A percentile compares a stretch with the other conserved stretches of the same genome.
Conservation (phyloP, 2,797 vertebrate species). For the Balearica regulorum region DNA sequence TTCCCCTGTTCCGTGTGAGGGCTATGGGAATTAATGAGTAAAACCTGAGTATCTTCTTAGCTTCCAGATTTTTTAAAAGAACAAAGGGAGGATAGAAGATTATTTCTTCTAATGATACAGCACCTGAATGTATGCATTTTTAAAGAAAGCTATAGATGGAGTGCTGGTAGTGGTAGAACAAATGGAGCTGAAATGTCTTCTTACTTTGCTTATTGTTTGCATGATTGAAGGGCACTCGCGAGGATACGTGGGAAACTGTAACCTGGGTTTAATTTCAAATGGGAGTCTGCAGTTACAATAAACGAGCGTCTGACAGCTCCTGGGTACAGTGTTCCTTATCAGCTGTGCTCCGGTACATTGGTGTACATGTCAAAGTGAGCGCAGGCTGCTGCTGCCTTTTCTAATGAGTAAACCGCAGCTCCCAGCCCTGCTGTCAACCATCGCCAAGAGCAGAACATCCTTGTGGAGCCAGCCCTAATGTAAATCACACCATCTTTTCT, state of each 20-base stretch:
- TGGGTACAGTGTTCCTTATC: rapidly evolving
- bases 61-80: background rate
- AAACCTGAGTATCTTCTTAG: background rate
- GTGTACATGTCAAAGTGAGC: background rate
- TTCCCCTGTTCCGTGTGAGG: background rate
- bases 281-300: background rate
- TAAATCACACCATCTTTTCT: background rate
- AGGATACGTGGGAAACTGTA: background rate
- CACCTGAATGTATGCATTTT: background rate
- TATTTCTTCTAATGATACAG: background rate
- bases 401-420: background rate
- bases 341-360: background rate
- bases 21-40: background rate
- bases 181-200: background rate
- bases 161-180: background rate
- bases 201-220: background rate
- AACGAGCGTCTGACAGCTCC: background rate
- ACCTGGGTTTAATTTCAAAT: background rate
- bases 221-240: background rate
- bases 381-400: background rate
- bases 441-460: background rate
- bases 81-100: background rate
- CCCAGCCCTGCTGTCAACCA: background rate
- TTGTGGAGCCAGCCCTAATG: too few species aligned
- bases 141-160: background rate